phyloP scores from a whole-genome alignment of 1,140 invertebrate species.

The Dinoponera quadriceps region DNA sequence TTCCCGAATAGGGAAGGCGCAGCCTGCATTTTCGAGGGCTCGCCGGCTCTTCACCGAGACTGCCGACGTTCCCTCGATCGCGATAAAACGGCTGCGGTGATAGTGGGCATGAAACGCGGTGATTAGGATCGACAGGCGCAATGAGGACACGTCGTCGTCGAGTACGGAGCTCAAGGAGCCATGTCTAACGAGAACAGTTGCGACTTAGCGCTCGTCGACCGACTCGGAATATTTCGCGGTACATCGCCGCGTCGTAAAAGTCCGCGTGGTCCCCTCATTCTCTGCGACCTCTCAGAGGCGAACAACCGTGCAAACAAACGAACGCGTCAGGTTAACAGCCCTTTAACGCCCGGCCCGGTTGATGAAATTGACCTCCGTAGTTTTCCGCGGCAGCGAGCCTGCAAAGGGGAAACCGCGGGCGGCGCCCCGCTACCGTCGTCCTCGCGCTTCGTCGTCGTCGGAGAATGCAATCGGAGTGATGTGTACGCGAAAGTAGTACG shows the following conservation, averaged over 20 bases:
- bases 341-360: too few species aligned
- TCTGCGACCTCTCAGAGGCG: background rate
- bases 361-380: background rate
- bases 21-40: conserved; percentile 19
- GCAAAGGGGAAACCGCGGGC: background rate
- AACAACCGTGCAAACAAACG: background rate
- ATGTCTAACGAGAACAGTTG: conserved; percentile 18
- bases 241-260: background rate
- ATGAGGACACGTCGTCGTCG: conserved; percentile 12
- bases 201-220: background rate
- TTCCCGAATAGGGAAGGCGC: background rate
- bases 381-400: conserved; percentile 12
- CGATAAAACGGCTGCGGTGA: conserved; percentile 25
- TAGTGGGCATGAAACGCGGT: conserved; percentile 58
- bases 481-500: conserved; percentile 20
- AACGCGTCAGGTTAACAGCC: background rate
- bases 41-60: conserved; percentile 26
- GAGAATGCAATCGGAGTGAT: conserved; percentile 42
- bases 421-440: background rate
- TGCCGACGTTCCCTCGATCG: conserved; percentile 8
- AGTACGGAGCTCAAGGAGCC: conserved; percentile 7
- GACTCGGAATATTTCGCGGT: background rate
- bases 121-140: conserved; percentile 62
- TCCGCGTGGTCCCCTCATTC: background rate
- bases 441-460: background rate